Evolutionary conservation across 2,888 invertebrate genomes (phyloP).

Genomic region (Furcula furcula): DNA sequence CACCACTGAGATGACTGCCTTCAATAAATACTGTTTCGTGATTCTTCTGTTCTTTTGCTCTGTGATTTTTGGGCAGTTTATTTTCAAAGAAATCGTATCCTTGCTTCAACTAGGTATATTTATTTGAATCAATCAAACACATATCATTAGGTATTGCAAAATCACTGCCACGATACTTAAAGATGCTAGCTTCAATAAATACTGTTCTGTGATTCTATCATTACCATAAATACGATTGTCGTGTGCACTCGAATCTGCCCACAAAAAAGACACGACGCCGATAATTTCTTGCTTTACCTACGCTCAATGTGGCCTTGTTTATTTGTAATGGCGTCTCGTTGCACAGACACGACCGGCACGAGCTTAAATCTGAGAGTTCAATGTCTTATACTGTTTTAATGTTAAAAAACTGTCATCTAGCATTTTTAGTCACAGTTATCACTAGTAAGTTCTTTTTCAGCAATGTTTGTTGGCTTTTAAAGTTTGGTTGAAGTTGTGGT

Average conservation of each 20-base stretch:
- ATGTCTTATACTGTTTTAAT: too few relatives aligned
- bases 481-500: too few relatives aligned
- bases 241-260: slow-evolving; percentile 14
- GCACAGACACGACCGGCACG: not conserved
- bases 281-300: slow-evolving; percentile 12
- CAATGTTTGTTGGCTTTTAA: too few relatives aligned
- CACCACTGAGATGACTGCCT: slow-evolving; percentile 3
- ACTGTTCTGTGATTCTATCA: slow-evolving; percentile 25
- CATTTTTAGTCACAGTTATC: too few relatives aligned
- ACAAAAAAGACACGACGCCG: slow-evolving; percentile 29
- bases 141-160: not conserved
- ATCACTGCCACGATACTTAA: slow-evolving; percentile 1
- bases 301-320: not conserved
- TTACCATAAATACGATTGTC: slow-evolving; percentile 36
- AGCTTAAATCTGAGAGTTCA: not conserved
- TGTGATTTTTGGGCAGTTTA: too few relatives aligned
- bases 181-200: slow-evolving; percentile 13
- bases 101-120: not conserved
- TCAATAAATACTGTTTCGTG: slow-evolving; percentile 21
- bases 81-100: too few relatives aligned
- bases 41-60: too few relatives aligned
- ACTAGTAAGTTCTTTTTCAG: too few relatives aligned
- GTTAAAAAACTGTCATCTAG: too few relatives aligned
- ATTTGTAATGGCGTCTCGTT: slow-evolving; percentile 1
- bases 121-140: too few relatives aligned